Base-by-base conservation (phyloP, 2,888 invertebrate genomes). In the Luperina testacea region DNA sequence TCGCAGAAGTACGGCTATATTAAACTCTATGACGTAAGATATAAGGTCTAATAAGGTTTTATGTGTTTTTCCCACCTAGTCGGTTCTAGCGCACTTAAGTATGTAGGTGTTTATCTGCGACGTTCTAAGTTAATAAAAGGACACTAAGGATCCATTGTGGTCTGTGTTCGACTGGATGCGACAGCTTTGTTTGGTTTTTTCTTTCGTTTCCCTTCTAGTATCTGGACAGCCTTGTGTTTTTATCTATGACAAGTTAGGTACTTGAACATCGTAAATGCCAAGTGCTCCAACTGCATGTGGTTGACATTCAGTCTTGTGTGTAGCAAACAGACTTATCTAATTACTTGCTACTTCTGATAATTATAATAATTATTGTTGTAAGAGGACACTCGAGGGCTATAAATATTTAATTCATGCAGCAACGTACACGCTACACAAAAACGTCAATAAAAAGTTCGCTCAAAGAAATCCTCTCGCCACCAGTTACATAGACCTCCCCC, bases 1-100 rank as follows among this genome's bases (percentile, higher is more conserved):
- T 90, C 85, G 64, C 48, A 27, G 65, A 73, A 72, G 78, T 84
- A 79, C 86, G 81, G 81, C 89, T 91, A 90, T 88, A 89, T 91
- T 90, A 88, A 89, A 87, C 91, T 91, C 90, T 91, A 90, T 90
- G 87, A 89, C 88, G 88, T 89, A 88, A 90, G 79, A 13, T n/a
- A 73, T 90, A 88, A 89, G 87, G 91, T 91, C 78, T 85, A 85
- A 81, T 83, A 87, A 87, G 83, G 88, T 77, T 76, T 87, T 86
- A 68, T 67, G 67, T 48, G n/a, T 65, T 86, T 76, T 70, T 83
- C 77, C 59, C 57, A 80, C 75, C 71, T 82, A 82, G 75, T 70
- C 67, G 38, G 79, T 68, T 76, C 75, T 88, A 86, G 83, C 70
- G 73, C 72, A 72, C 73, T 77, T 84, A 48, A 17, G 74, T 81